Conservation (phyloP, 2,888 invertebrate species). For the Conistra vaccinii region DNA sequence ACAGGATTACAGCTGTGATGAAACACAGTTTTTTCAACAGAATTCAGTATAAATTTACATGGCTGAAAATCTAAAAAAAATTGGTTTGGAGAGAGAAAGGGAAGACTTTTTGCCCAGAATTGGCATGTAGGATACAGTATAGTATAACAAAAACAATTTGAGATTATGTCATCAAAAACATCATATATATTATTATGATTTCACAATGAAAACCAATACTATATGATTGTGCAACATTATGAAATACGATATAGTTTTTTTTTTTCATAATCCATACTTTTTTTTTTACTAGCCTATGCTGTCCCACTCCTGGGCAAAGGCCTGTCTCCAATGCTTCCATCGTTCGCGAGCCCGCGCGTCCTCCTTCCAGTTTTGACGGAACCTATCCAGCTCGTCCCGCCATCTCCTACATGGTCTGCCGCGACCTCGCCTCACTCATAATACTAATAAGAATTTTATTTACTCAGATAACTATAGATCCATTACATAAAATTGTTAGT, state of each 20-base stretch:
- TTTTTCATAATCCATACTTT: too few relatives aligned
- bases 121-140: not conserved
- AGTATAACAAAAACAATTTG: not conserved
- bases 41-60: not conserved
- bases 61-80: not conserved
- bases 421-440: too few relatives aligned
- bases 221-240: not conserved
- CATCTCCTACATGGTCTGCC: too few relatives aligned
- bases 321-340: too few relatives aligned
- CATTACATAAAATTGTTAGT: not conserved
- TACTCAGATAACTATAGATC: not conserved
- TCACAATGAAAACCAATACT: not conserved
- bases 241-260: not conserved
- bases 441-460: not conserved
- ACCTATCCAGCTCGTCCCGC: too few relatives aligned
- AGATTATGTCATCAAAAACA: not conserved
- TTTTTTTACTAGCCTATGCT: too few relatives aligned
- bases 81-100: too few relatives aligned
- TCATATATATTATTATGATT: slow-evolving; percentile 6
- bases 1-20: too few relatives aligned
- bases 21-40: too few relatives aligned
- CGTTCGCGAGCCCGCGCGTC: too few relatives aligned
- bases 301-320: too few relatives aligned
- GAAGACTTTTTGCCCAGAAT: not conserved
- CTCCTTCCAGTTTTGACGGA: too few relatives aligned